Evolutionary conservation across 2,113 vertebrate species (phyloP), one percentile per base, ranked within the genome.

Genomic region (Tylochromis polylepis): DNA sequence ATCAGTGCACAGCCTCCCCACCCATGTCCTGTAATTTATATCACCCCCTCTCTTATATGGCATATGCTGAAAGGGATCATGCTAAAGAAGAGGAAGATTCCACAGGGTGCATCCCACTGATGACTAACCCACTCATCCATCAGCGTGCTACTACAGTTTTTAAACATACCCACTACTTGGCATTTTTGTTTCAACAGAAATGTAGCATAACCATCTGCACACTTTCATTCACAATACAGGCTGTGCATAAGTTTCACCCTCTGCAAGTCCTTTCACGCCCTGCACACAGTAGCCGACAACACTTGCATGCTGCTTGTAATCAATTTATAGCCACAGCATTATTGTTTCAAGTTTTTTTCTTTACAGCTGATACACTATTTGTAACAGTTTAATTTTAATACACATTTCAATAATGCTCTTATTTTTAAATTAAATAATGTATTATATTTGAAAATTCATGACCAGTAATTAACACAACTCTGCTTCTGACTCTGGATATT

Each of bases 401-500:
- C 31, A 79, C 16, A n/a, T 53, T 77, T 51, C 14, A 75, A 16
- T 80, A 15, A 24, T 79, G 4, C 34, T 56, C 11, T 51, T 8
- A 51, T 12, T 60, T 14, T 43, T 14, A 31, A 36, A 55, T 11
- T 11, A 75, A 43, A 46, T 56, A 38, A 31, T 34, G 18, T 41
- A 6, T 53, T 11, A 65, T 70, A 12, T 55, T 41, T 59, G 22
- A 59, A 22, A 43, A 38, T 53, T 51, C 49, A 24, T 53, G 2
- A 38, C 41, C 65, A 85, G 12, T 14, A 77, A 51, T 77, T 77
- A 77, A 51, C 16, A 51, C 43, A 10, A 77, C 67, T 24, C 41
- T 43, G 22, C 27, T 55, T 85, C 24, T 53, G 31, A 51, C 8
- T 77, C 72, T 83, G 24, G 91, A 86, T 89, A 90, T 89, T 85